A percentile compares a stretch with the other conserved stretches of the same genome.
phyloP scores from a whole-genome alignment of 2,113 vertebrate genomes.

The Pteronura brasiliensis region DNA sequence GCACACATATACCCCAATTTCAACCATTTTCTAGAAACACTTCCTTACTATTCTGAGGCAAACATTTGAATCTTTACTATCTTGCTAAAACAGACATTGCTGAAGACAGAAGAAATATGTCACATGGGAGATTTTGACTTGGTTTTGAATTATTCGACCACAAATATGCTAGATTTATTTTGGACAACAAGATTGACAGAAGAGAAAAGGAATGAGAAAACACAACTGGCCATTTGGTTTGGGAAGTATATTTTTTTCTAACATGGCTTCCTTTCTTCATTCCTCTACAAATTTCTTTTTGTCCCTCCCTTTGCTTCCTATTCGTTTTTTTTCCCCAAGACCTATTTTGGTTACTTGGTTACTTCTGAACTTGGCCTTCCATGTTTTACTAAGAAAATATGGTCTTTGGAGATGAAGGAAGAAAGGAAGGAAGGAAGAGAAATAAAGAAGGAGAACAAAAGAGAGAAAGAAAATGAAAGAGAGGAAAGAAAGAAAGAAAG shows the following conservation, averaged over 20 bases:
- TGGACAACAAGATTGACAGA: not conserved
- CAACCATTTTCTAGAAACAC: not conserved
- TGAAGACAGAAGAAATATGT: not conserved
- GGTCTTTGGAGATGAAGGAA: not conserved
- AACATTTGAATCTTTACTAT: not conserved
- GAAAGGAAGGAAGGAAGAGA: too few species aligned
- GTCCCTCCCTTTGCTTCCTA: not conserved
- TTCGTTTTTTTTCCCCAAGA: not conserved
- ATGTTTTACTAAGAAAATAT: not conserved
- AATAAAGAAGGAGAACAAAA: too few species aligned
- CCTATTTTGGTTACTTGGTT: not conserved
- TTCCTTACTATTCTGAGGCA: not conserved
- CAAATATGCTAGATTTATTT: not conserved
- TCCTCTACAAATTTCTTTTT: not conserved
- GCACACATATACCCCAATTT: not conserved
- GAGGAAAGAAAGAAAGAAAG: too few species aligned
- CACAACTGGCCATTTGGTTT: not conserved
- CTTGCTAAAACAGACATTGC: not conserved
- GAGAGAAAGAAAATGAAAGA: too few species aligned
- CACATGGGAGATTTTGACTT: not conserved
- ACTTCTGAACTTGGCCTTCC: not conserved
- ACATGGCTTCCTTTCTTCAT: not conserved
- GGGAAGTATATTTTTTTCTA: not conserved
- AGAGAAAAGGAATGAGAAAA: not conserved
- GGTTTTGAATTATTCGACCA: conserved; percentile 28